Percentiles rank a stretch among this genome's conserved stretches.
Conservation (phyloP, 2,797 vertebrate species). For the Eulemur mongoz region DNA sequence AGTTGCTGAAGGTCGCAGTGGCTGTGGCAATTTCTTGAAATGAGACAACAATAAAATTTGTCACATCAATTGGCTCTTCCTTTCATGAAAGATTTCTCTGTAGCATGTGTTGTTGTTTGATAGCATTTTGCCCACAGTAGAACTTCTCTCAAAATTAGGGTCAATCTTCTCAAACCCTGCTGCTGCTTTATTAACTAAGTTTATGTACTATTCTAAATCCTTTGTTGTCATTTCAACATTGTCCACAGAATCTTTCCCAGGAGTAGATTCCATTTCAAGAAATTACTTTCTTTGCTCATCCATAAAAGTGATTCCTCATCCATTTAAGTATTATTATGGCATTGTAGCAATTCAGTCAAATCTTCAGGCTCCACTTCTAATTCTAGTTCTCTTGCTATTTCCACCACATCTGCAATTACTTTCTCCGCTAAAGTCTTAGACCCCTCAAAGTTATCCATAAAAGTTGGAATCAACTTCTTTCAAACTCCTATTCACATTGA, state of each 20-base stretch:
- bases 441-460: not conserved
- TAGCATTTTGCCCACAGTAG: not conserved
- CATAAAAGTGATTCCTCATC: not conserved
- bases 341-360: not conserved
- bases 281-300: not conserved
- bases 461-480: not conserved
- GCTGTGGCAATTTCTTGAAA: not conserved
- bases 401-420: not conserved
- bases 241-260: not conserved
- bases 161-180: not conserved
- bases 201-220: not conserved
- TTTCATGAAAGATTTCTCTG: not conserved
- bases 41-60: not conserved
- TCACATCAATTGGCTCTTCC: not conserved
- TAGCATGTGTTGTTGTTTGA: not conserved
- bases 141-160: not conserved
- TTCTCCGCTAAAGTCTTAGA: not conserved
- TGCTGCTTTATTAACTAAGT: not conserved
- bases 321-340: not conserved
- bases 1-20: not conserved
- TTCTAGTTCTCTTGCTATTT: not conserved
- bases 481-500: not conserved
- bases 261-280: not conserved
- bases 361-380: not conserved
- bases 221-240: not conserved